Percentiles rank a stretch among this genome's conserved stretches.
Conservation (phyloP, 2,888 invertebrate genomes). For the Helicoverpa assulta region DNA sequence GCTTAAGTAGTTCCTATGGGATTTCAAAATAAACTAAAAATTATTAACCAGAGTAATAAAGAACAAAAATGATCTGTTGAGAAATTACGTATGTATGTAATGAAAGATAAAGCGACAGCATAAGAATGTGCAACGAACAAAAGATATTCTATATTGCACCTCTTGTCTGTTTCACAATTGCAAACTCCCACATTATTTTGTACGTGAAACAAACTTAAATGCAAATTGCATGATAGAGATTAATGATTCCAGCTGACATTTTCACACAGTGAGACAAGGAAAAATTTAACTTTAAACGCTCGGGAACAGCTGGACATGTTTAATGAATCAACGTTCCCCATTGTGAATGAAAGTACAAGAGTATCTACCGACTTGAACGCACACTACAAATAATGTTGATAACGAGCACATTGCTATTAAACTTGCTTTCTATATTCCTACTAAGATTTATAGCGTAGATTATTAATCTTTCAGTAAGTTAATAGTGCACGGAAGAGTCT, state of each 20-base stretch:
- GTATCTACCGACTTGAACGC: background rate
- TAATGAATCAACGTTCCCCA: slow-evolving; percentile 55
- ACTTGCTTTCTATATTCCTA: background rate
- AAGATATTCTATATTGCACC: slow-evolving; percentile 44
- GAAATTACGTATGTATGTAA: slow-evolving; percentile 5
- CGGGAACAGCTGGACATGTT: slow-evolving; percentile 49
- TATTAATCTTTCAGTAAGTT: background rate
- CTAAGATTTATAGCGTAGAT: background rate
- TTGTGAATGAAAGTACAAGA: slow-evolving; percentile 50
- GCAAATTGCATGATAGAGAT: slow-evolving; percentile 52
- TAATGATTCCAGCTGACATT: slow-evolving; percentile 47
- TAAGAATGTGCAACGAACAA: slow-evolving; percentile 17
- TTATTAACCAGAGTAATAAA: background rate
- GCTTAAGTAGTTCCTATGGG: slow-evolving; percentile 26
- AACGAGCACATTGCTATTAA: background rate
- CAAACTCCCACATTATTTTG: slow-evolving; percentile 53
- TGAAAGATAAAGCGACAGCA: slow-evolving; percentile 30
- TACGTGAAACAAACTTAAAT: slow-evolving; percentile 53
- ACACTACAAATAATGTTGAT: slow-evolving; percentile 11
- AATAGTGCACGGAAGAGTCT: background rate
- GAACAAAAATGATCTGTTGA: slow-evolving; percentile 4
- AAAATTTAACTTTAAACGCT: slow-evolving; percentile 47
- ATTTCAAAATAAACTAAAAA: slow-evolving; percentile 9
- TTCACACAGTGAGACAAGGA: slow-evolving; percentile 49
- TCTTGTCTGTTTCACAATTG: slow-evolving; percentile 30